These are phyloP conservation scores for Eilema depressum DNA, from an alignment of 2,888 invertebrate genomes.

Conservation along the genomic window DNA sequence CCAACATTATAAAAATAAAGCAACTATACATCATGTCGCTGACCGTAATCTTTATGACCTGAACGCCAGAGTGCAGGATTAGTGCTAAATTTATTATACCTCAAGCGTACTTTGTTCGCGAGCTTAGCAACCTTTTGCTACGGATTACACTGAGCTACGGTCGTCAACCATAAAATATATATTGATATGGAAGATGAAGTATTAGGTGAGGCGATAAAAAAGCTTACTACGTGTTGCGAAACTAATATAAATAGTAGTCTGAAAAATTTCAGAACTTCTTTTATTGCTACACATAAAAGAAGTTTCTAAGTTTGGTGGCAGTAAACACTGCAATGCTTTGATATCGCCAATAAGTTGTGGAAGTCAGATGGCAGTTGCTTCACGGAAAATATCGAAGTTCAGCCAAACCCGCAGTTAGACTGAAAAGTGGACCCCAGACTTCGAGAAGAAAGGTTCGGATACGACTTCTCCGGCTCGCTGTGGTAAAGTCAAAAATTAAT, in stretches of 20 bases:
- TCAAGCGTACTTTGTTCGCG: constrained; percentile 53
- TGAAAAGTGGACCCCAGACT: no score
- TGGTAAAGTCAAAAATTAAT: no score
- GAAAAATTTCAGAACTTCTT: not conserved
- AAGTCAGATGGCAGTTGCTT: no score
- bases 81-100: constrained; percentile 62
- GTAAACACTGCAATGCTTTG: no score
- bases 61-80: constrained; percentile 60
- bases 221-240: not conserved
- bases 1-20: constrained; percentile 50
- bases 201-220: not conserved
- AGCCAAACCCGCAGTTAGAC: no score
- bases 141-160: constrained; percentile 51
- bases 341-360: no score
- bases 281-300: not conserved
- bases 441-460: no score
- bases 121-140: constrained; percentile 54
- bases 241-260: not conserved
- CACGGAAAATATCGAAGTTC: no score
- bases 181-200: constrained; percentile 1
- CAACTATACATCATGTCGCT: constrained; percentile 55
- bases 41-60: constrained; percentile 64
- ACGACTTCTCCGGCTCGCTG: no score
- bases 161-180: constrained; percentile 28
- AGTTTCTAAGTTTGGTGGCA: no score